Percentiles rank a stretch among this genome's conserved stretches.
phyloP scores from a whole-genome alignment of 2,888 invertebrate genomes.

The Amphipoea oculea region DNA sequence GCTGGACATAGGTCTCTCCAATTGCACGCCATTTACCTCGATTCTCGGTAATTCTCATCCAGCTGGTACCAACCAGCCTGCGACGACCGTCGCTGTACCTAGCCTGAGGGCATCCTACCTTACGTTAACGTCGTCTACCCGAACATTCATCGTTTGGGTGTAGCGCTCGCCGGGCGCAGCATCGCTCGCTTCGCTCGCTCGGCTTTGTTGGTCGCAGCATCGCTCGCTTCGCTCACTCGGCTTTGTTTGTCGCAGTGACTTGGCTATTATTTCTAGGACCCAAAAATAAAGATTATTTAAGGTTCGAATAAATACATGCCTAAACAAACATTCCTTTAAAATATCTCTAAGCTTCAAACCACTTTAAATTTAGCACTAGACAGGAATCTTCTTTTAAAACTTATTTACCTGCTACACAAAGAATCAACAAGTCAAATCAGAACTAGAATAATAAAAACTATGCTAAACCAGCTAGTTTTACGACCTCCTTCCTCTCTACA shows the following conservation, averaged over 20 bases:
- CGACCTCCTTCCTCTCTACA: slow-evolving; percentile 50
- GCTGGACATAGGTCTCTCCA: no score
- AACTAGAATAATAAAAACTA: slow-evolving; percentile 65
- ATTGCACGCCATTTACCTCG: no score
- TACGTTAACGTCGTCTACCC: not conserved
- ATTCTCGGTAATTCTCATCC: not conserved
- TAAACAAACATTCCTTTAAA: not conserved
- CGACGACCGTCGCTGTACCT: no score
- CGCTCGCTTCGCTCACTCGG: no score
- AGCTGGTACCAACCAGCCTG: not conserved
- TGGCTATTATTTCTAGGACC: no score
- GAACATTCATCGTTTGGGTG: not conserved
- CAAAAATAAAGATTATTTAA: no score
- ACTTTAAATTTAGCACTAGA: not conserved
- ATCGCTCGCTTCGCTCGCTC: no score
- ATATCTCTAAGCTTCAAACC: not conserved
- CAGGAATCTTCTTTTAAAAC: not conserved
- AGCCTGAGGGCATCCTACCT: not conserved
- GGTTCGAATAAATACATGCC: no score
- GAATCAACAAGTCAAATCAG: slow-evolving; percentile 71
- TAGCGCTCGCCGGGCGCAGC: not conserved
- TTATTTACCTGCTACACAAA: slow-evolving; percentile 33
- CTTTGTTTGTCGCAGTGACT: no score
- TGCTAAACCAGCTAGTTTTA: slow-evolving; percentile 61
- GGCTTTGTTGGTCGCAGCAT: no score